Base-by-base conservation (phyloP, 2,888 invertebrate genomes). In the Habroteleia sp. region DNA sequence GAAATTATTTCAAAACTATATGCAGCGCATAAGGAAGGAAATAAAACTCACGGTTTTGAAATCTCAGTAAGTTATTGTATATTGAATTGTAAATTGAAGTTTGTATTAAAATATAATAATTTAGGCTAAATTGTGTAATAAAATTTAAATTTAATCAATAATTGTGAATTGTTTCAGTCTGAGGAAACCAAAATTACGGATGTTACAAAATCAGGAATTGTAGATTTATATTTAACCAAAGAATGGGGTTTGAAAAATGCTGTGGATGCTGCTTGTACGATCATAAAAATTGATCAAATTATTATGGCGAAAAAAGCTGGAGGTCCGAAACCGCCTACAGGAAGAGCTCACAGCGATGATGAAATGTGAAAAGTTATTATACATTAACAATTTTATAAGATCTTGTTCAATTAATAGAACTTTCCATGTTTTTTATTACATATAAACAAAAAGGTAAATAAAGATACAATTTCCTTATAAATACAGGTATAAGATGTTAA, bases 281-380 rank as follows among this genome's bases (percentile, higher is more conserved):
- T 98, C 79, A 91, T 99, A 17, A 94, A 95, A 88, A 96, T 99
- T 16, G 97, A 98, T 90, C 97, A 98, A 90, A 98, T 99, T 80
- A 98, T 99, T 79, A 98, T 98, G 98, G 97, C 98, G 0, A 98
- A 98, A 90, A 92, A 95, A 82, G 97, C 98, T 8, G 98, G 98
- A 39, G 98, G 98, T 37, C 98, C 98, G 0, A 98, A 97, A 89
- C 92, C 95, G 1, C 92, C 92, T 82, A 87, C 89, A 54, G 92
- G 92, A 72, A 92, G 91, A 4, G 91, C 89, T 14, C 90, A 90
- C 80, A 93, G 94, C 82, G 95, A 95, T 87, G 95, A 95, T 82
- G 94, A 95, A 86, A 81, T 79, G 56, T 83, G 80, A 77, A 39
- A 10, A n/a, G n/a, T n/a, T n/a, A n/a, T n/a, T n/a, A n/a, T n/a